Evolutionary conservation across 1,140 invertebrate species (phyloP).

Genomic region (Aphis gossypii): DNA sequence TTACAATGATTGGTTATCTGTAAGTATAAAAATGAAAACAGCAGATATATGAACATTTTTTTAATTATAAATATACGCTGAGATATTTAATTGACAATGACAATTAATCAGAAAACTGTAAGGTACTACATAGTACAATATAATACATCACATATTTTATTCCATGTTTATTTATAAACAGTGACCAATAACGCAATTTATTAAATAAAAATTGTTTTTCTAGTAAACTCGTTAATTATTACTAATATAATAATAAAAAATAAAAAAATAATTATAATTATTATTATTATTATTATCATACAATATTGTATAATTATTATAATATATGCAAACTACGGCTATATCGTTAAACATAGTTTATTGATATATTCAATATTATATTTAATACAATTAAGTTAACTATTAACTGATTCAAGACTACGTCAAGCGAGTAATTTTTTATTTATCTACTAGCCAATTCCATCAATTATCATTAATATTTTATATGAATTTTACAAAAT

Average conservation of each 20-base stretch:
- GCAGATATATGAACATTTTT: neutral
- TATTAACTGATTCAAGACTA: neutral
- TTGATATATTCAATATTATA: no score
- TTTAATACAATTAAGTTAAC: neutral
- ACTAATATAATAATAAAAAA: neutral
- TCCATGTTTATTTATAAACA: neutral
- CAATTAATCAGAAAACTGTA: no score
- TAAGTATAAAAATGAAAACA: neutral
- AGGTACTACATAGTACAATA: no score
- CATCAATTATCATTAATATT: neutral
- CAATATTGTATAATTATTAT: no score
- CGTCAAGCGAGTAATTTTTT: neutral
- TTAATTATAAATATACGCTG: neutral
- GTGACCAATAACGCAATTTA: neutral
- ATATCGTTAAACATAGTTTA: neutral
- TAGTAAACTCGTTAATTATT: neutral
- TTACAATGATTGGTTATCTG: neutral
- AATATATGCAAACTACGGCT: neutral
- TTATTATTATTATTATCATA: no score
- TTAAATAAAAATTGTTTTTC: neutral
- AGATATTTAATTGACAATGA: neutral
- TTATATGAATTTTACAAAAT: neutral
- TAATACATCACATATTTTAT: neutral
- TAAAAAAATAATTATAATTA: no score
- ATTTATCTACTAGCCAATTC: no score